Conservation (phyloP, 2,113 vertebrate species). For the Halcyon malimbica region DNA sequence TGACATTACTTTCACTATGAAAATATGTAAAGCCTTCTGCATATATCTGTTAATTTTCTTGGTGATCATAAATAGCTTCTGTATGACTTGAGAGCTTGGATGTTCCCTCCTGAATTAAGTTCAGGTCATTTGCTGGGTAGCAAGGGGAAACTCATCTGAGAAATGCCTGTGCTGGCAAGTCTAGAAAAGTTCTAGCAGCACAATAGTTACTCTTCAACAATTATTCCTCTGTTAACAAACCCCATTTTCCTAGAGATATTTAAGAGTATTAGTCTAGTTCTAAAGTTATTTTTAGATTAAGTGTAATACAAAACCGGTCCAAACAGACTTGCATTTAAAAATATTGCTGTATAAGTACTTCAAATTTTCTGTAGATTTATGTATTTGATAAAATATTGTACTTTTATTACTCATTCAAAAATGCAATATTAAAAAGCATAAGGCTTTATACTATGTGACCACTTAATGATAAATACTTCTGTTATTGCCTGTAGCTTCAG, state of each 20-base stretch:
- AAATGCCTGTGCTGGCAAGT: conserved; percentile 35
- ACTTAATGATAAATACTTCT: background rate
- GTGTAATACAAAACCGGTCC: background rate
- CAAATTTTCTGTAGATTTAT: background rate
- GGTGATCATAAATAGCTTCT: conserved; percentile 35
- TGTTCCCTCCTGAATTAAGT: conserved; percentile 62
- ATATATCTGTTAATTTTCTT: conserved; percentile 51
- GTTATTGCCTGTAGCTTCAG: background rate
- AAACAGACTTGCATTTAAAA: background rate
- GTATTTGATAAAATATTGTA: background rate
- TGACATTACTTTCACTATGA: conserved; percentile 34
- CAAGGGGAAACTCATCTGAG: conserved; percentile 55
- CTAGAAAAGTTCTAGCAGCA: conserved; percentile 20
- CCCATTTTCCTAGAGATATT: background rate
- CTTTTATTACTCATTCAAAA: background rate
- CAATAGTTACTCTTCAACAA: background rate
- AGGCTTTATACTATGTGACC: background rate
- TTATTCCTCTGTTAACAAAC: background rate
- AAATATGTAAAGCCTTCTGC: conserved; percentile 46
- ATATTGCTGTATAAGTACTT: background rate
- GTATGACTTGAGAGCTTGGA: conserved; percentile 58
- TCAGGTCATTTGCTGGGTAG: conserved; percentile 50
- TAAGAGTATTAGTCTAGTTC: background rate
- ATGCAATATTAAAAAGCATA: background rate
- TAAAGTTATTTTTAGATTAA: background rate